Conservation (phyloP, 1,140 invertebrate species). For the Drosophila teissieri region DNA sequence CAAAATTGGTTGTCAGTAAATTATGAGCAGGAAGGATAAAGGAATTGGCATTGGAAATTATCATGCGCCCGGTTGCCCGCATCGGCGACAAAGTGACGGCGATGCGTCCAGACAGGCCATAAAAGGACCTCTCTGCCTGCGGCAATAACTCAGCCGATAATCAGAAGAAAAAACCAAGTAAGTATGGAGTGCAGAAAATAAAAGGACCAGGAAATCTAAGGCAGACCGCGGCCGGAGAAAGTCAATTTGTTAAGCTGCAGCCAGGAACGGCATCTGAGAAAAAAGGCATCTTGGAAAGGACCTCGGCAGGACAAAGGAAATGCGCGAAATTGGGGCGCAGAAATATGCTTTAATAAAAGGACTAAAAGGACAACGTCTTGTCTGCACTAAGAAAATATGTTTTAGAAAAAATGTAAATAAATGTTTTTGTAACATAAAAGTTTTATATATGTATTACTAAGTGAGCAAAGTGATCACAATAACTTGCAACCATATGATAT, state of each 20-base stretch:
- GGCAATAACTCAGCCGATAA: conserved; percentile 81
- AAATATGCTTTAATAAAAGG: conserved; percentile 59
- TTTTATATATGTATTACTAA: too few relatives aligned
- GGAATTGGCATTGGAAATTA: conserved; percentile 62
- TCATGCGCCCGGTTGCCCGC: conserved; percentile 56
- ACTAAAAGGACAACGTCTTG: conserved; percentile 13
- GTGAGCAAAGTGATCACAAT: too few relatives aligned
- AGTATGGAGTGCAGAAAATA: conserved; percentile 64
- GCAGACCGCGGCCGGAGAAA: conserved; percentile 74
- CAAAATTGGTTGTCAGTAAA: conserved; percentile 69
- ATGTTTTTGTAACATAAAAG: background rate
- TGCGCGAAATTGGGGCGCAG: conserved; percentile 58
- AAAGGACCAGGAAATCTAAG: conserved; percentile 47
- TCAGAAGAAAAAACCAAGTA: conserved; percentile 69
- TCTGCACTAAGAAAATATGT: conserved; percentile 6
- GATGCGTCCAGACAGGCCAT: conserved; percentile 69
- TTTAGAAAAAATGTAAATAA: too few relatives aligned
- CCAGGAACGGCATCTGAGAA: conserved; percentile 20
- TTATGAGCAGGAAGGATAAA: background rate
- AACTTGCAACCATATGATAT: too few relatives aligned
- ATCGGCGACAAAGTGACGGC: conserved; percentile 74
- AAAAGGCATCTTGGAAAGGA: conserved; percentile 9
- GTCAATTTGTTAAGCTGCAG: conserved; percentile 82
- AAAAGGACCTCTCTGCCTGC: conserved; percentile 57
- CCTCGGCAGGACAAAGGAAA: conserved; percentile 33